Evolutionary conservation across 2,888 invertebrate genomes (phyloP), one percentile per base, ranked within the genome.

Genomic region (Clanis bilineata): DNA sequence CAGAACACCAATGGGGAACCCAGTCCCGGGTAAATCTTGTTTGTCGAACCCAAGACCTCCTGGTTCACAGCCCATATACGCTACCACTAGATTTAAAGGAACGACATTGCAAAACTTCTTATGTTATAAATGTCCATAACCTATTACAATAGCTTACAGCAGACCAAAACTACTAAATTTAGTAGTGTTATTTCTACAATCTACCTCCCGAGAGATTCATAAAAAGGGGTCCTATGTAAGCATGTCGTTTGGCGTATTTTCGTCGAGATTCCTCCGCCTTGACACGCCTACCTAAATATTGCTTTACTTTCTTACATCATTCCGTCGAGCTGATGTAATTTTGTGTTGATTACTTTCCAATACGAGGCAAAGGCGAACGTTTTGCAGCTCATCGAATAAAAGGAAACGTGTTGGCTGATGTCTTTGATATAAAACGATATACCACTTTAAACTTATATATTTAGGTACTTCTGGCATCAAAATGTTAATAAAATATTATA

Each of bases 271-370:
- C 41, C 10, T 36, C 12, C 9, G 36, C 51, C 10, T 18, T n/a
- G 51, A 51, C 51, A 32, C 51, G 51, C 51, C 51, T 51, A n/a
- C 10, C 3, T 6, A n/a, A 6, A 32, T 18, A 15, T 21, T 51
- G 32, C 18, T 21, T 51, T 51, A 21, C 32, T 51, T 32, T 32
- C 51, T 51, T 51, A 32, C 51, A 51, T 51, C 51, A 51, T 32
- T 28, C 28, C 7, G 15, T 4, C 9, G 51, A 32, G 18, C 18
- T 3, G 28, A 28, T 28, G 18, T 32, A 25, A 47, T 51, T 15
- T 51, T 18, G 32, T 32, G 32, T 9, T 28, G 15, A 51, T 51
- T 51, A 21, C 32, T 51, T 32, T 21, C 51, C 28, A 10, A 51
- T 45, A 45, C 5, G 10, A 32, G 12, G 7, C 9, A 15, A 21